These are phyloP conservation scores for Dascillus cervinus DNA, from an alignment of 2,888 invertebrate species.

Conservation along the genomic window DNA sequence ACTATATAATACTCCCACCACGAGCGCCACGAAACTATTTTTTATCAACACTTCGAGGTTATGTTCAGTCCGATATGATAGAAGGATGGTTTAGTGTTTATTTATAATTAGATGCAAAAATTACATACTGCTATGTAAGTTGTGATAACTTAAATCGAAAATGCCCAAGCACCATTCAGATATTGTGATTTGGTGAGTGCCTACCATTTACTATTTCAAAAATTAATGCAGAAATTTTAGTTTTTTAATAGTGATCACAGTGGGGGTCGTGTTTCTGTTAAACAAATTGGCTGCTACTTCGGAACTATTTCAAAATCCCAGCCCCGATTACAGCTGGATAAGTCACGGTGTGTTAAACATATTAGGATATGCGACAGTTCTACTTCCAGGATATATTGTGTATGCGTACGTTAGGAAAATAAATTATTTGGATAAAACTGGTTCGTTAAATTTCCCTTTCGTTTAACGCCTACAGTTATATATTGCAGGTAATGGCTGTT, in stretches of 20 bases:
- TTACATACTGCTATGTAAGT: no score
- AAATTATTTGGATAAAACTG: conserved; percentile 72
- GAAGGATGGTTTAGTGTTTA: no score
- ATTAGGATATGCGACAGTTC: conserved; percentile 80
- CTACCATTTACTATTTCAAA: no score
- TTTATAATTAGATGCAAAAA: no score
- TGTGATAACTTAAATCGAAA: no score
- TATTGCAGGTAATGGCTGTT: conserved; percentile 10
- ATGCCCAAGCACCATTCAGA: no score
- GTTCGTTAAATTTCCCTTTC: conserved; percentile 43
- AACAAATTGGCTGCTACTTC: conserved; percentile 30
- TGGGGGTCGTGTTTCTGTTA: conserved; percentile 42
- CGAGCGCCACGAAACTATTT: no score
- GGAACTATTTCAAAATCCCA: conserved; percentile 41
- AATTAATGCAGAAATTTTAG: conserved; percentile 7
- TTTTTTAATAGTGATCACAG: conserved; percentile 39
- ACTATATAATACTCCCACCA: no score
- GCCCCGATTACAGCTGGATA: conserved; percentile 62
- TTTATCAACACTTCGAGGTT: no score
- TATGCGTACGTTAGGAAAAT: conserved; percentile 72
- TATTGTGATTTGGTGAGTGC: no score
- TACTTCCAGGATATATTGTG: conserved; percentile 77
- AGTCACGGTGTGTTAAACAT: conserved; percentile 71
- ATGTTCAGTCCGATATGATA: no score
- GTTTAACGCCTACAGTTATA: background rate